Base-by-base conservation (phyloP, 2,888 invertebrate genomes). In the Caenorhabditis doughertyi region DNA sequence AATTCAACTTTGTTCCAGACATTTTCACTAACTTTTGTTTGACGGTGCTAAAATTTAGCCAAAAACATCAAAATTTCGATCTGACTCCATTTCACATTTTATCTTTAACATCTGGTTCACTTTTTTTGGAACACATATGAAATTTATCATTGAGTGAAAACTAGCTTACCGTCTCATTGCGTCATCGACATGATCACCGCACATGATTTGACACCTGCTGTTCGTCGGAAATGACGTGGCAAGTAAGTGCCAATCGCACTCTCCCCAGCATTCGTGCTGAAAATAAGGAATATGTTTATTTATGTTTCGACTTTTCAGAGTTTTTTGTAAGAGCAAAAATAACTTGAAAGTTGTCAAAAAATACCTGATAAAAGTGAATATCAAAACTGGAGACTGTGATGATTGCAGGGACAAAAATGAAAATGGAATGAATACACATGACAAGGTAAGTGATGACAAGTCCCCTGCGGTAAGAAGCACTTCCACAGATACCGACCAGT, bases 191-290 rank as follows among this genome's bases (percentile, higher is more conserved):
- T 87, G 84, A 51, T 85, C 86, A 42, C 90, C 90, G 71, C 90
- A 90, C 44, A 90, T 68, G 35, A 90, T 90, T 79, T 90, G 90
- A 73, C 90, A 90, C 73, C 87, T 85, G 70, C 86, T 86, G 81
- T 89, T 87, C 49, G 80, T 70, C 42, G 90, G 90, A n/a, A 90
- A 71, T 60, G 85, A 86, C 21, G 89, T 87, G 23, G 89, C 87
- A 13, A 90, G 85, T 21, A 90, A 85, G 71, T 89, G 89, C 90
- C 90, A 90, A 70, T 90, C 90, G 64, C 90, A 90, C 73, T 87
- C 84, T 25, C 89, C 90, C 84, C 85, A 90, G 55, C 90, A 90
- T 73, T 89, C 88, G 51, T 89, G 87, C 89, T 89, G 68, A 47
- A 60, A 21, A 35, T 51, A 1, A 29, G 18, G 7, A 53, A 25